Evolutionary conservation across 2,888 invertebrate species (phyloP).

Genomic region (Trimorus sp.): DNA sequence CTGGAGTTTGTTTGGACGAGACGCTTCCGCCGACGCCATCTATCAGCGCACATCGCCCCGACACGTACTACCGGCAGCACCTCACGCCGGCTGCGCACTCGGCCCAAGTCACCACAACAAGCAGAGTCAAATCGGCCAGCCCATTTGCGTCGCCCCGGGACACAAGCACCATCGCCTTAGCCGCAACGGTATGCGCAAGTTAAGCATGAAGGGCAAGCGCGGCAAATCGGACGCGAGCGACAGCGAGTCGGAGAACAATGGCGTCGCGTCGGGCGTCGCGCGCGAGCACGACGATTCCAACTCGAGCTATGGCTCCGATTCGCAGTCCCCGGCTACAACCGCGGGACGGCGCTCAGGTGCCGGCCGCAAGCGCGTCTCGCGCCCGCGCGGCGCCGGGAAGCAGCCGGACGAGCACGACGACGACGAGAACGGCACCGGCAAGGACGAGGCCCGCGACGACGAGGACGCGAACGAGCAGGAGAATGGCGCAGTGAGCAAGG

Average conservation of each 20-base stretch:
- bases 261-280: constrained; percentile 71
- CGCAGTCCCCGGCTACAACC: constrained; percentile 26
- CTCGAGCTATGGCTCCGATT: constrained; percentile 44
- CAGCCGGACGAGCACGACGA: constrained; percentile 68
- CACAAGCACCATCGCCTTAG: too few species aligned
- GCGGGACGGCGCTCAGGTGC: constrained; percentile 42
- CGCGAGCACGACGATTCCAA: constrained; percentile 57
- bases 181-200: constrained; percentile 76
- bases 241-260: constrained; percentile 78
- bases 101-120: too few species aligned
- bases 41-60: too few species aligned
- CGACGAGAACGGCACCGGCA: constrained; percentile 43
- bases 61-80: too few species aligned
- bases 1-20: too few species aligned
- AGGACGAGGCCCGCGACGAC: constrained; percentile 61
- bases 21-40: too few species aligned
- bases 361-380: constrained; percentile 69
- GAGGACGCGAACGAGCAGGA: constrained; percentile 70
- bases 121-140: too few species aligned
- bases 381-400: constrained; percentile 66
- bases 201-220: constrained; percentile 78
- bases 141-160: too few species aligned
- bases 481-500: constrained; percentile 72
- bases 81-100: too few species aligned
- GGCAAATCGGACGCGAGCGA: constrained; percentile 77